These are phyloP conservation scores for Sphaerophoria rueppellii DNA, from an alignment of 2,888 invertebrate species.

Conservation along the genomic window DNA sequence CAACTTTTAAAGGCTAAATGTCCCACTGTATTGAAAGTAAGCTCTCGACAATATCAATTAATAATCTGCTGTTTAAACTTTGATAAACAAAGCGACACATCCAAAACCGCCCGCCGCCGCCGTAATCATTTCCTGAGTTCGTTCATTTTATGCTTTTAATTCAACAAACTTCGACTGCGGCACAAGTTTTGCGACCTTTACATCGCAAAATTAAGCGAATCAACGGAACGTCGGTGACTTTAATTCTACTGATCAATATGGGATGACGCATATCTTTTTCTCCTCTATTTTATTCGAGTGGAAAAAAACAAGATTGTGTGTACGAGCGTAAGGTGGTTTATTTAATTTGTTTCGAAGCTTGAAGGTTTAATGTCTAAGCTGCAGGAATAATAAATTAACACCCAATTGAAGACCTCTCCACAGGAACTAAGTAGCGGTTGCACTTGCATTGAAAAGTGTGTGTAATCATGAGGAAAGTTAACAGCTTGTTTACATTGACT, in stretches of 20 bases:
- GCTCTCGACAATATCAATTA: constrained; percentile 18
- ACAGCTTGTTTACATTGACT: constrained; percentile 36
- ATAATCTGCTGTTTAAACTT: constrained; percentile 57
- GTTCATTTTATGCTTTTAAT: background rate
- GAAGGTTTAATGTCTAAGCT: too few relatives aligned
- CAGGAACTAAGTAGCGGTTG: too few relatives aligned
- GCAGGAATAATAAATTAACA: too few relatives aligned
- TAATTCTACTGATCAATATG: constrained; percentile 37
- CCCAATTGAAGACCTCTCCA: too few relatives aligned
- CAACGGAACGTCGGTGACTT: constrained; percentile 18
- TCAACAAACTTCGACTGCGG: background rate
- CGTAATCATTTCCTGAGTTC: constrained; percentile 16
- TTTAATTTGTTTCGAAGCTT: background rate
- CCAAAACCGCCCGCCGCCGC: background rate
- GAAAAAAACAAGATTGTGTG: constrained; percentile 17
- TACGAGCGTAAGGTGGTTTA: constrained; percentile 1
- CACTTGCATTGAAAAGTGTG: too few relatives aligned
- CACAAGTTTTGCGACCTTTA: constrained; percentile 62
- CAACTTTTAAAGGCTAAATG: background rate
- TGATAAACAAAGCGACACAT: constrained; percentile 29
- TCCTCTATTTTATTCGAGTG: background rate
- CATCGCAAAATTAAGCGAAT: constrained; percentile 32
- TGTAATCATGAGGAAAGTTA: background rate
- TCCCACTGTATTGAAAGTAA: background rate
- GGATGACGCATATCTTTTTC: constrained; percentile 31